These are phyloP conservation scores for Xerus rutilus DNA, from an alignment of 2,797 vertebrate species.

Conservation along the genomic window DNA sequence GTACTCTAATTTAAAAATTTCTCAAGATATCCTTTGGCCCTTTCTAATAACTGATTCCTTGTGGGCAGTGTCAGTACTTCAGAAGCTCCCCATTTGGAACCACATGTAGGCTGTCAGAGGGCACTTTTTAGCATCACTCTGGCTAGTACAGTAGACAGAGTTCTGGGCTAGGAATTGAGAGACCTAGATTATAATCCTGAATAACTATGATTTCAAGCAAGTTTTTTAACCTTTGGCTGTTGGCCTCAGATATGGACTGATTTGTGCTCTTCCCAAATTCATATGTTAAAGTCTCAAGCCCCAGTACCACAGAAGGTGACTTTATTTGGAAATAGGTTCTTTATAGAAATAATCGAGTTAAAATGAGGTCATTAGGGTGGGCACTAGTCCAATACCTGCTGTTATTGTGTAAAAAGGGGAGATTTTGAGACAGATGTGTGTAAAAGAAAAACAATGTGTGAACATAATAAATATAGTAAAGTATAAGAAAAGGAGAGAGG, in stretches of 20 bases:
- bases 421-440: not conserved
- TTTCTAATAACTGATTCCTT: conserved; percentile 45
- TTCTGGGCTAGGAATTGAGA: not conserved
- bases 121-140: not conserved
- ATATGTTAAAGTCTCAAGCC: not conserved
- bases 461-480: not conserved
- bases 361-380: not conserved
- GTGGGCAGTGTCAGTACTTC: not conserved
- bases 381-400: not conserved
- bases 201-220: not conserved
- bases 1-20: conserved; percentile 41
- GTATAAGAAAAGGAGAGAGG: not conserved
- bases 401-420: not conserved
- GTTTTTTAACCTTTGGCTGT: not conserved
- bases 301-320: not conserved
- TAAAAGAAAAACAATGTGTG: not conserved
- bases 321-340: not conserved
- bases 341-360: not conserved
- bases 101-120: not conserved
- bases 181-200: conserved; percentile 4
- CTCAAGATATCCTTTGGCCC: conserved; percentile 51
- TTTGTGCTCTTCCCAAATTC: not conserved
- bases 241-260: not conserved
- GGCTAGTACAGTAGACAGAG: not conserved
- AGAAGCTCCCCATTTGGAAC: conserved; percentile 14